phyloP scores from a whole-genome alignment of 2,113 vertebrate species.

The Xenopus tropicalis region DNA sequence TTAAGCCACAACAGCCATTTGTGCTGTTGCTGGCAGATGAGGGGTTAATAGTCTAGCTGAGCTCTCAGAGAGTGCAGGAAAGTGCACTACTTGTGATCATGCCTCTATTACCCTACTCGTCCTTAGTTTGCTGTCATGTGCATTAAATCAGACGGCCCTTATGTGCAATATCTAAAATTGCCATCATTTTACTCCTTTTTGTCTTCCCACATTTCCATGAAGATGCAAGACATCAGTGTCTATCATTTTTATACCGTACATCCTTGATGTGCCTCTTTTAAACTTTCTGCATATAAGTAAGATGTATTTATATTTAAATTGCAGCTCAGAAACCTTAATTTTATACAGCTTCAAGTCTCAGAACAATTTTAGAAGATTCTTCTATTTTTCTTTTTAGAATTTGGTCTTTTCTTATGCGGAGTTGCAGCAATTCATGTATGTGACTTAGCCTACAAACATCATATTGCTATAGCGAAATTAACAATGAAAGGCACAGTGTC shows the following conservation, averaged over 20 bases:
- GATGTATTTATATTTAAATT: conserved; percentile 39
- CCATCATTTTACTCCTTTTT: conserved; percentile 31
- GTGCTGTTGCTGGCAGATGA: background rate
- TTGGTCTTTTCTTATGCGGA: conserved; percentile 22
- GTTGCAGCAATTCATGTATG: conserved; percentile 12
- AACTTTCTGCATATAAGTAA: conserved; percentile 33
- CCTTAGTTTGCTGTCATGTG: conserved; percentile 24
- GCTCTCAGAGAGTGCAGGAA: conserved; percentile 9
- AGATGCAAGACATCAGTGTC: conserved; percentile 27
- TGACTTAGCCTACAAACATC: background rate
- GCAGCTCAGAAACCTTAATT: conserved; percentile 27
- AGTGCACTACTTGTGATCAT: conserved; percentile 23
- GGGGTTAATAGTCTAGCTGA: conserved; percentile 2
- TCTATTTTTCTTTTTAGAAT: conserved; percentile 15
- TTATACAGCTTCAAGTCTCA: conserved; percentile 11
- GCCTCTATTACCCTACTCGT: conserved; percentile 18
- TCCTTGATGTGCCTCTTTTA: conserved; percentile 36
- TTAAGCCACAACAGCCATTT: background rate
- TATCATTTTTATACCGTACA: conserved; percentile 17
- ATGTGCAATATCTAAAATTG: conserved; percentile 41
- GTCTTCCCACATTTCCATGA: conserved; percentile 30
- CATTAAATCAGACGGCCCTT: conserved; percentile 39
- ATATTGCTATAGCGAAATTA: too few relatives aligned
- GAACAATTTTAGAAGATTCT: conserved; percentile 20
- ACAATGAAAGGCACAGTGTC: too few relatives aligned